phyloP scores from a whole-genome alignment of 64 coral and sea anemone species.

The Orbicella faveolata region DNA sequence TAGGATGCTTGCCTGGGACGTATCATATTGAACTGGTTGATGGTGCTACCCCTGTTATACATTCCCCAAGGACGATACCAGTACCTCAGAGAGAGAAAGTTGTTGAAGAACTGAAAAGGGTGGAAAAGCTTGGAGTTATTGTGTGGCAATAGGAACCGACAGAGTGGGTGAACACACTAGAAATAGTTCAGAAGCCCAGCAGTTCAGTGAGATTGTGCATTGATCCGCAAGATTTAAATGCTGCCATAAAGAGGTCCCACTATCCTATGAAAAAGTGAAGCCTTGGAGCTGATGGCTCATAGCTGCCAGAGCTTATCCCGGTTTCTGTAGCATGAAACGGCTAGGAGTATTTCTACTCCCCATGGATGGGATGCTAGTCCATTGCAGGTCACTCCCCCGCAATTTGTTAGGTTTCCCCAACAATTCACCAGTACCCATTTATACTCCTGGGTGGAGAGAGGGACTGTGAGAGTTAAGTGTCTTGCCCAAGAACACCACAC shows the following conservation, averaged over 20 bases:
- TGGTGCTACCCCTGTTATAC: slow-evolving; percentile 3
- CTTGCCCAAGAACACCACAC: too few relatives aligned
- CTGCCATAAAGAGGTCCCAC: slow-evolving; percentile 59
- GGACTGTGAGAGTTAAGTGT: too few relatives aligned
- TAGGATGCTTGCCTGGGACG: slow-evolving; percentile 2
- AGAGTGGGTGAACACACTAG: slow-evolving; percentile 43
- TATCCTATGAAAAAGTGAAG: not conserved
- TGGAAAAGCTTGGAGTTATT: slow-evolving; percentile 34
- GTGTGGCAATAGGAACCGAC: slow-evolving; percentile 21
- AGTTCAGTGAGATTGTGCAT: slow-evolving; percentile 57
- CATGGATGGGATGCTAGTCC: too few relatives aligned
- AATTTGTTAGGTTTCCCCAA: too few relatives aligned
- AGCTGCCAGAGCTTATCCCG: too few relatives aligned
- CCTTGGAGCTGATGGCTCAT: too few relatives aligned
- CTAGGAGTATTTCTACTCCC: too few relatives aligned
- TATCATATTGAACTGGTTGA: not conserved
- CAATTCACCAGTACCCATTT: too few relatives aligned
- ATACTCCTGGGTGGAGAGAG: too few relatives aligned
- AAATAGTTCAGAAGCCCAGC: slow-evolving; percentile 37
- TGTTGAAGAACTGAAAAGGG: slow-evolving; percentile 10
- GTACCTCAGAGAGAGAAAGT: slow-evolving; percentile 35
- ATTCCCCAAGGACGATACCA: slow-evolving; percentile 36
- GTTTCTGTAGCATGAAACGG: too few relatives aligned
- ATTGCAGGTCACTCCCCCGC: too few relatives aligned
- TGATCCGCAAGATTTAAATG: slow-evolving; percentile 66